A percentile compares a stretch with the other conserved stretches of the same genome.
These are phyloP conservation scores for Ceyx margarethae DNA, from an alignment of 2,113 vertebrate species.

Conservation along the genomic window DNA sequence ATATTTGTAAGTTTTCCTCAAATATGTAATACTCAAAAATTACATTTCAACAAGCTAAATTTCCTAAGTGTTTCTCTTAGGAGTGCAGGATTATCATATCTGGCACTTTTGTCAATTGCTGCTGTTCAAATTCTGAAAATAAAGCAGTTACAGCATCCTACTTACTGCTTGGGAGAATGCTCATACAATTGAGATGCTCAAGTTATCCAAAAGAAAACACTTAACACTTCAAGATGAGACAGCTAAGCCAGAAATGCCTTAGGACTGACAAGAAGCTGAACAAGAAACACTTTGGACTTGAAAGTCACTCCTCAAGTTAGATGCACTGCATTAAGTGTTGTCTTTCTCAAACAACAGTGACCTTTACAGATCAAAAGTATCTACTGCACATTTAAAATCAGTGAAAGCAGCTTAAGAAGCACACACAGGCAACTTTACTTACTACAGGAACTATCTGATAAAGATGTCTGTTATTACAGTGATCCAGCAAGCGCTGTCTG, in stretches of 20 bases:
- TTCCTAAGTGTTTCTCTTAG: background rate
- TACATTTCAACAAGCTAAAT: background rate
- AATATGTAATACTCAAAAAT: background rate
- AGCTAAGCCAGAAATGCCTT: background rate
- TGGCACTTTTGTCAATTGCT: background rate
- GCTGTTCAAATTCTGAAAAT: background rate
- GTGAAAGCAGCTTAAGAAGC: background rate
- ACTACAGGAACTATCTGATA: conserved; percentile 80
- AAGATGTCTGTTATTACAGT: conserved; percentile 81
- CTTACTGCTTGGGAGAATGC: background rate
- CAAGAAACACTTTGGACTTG: background rate
- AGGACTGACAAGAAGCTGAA: background rate
- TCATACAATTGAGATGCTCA: background rate
- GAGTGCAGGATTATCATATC: background rate
- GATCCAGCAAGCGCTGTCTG: conserved; percentile 79
- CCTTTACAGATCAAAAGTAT: background rate
- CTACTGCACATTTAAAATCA: background rate
- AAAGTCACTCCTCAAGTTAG: background rate
- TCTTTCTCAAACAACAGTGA: background rate
- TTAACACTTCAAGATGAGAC: background rate
- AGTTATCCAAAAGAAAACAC: background rate
- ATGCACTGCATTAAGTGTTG: background rate
- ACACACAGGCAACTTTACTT: conserved; percentile 49
- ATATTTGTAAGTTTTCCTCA: background rate
- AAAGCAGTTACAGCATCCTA: background rate